Evolutionary conservation across 2,888 invertebrate species (phyloP).

Genomic region (Plusia festucae): DNA sequence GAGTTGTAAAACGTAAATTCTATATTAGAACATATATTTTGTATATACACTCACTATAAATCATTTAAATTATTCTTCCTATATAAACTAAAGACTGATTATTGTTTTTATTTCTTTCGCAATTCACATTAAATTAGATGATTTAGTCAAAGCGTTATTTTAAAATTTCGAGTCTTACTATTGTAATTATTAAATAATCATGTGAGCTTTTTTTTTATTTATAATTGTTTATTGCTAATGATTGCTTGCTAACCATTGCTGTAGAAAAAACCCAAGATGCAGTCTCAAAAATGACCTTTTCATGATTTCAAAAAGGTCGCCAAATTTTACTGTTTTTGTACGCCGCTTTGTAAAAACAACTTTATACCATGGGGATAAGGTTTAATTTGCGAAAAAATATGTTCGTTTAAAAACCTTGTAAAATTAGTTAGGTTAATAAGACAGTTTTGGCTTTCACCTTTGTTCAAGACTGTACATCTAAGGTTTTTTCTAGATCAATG

Average conservation of each 20-base stretch:
- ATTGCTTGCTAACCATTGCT: neutral
- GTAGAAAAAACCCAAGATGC: no score
- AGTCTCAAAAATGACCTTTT: no score
- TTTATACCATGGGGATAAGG: no score
- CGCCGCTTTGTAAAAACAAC: no score
- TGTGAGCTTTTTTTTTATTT: conserved; percentile 9
- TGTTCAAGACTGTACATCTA: no score
- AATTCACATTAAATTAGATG: conserved; percentile 27
- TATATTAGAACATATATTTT: conserved; percentile 15
- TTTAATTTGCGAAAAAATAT: no score
- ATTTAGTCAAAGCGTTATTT: conserved; percentile 25
- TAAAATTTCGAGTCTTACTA: conserved; percentile 15
- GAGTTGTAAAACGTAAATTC: neutral
- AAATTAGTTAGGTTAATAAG: no score
- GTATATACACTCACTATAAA: conserved; percentile 15
- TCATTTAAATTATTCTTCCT: conserved; percentile 60
- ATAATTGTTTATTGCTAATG: neutral
- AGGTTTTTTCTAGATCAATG: no score
- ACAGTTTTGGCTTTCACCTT: no score
- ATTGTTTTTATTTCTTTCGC: conserved; percentile 54
- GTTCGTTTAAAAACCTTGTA: no score
- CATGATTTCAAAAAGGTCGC: no score
- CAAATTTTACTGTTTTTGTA: no score
- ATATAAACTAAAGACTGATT: conserved; percentile 67
- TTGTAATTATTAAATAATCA: neutral